Percentiles rank a stretch among this genome's conserved stretches.
These are phyloP conservation scores for Loris lydekkerianus DNA, from an alignment of 2,797 vertebrate species.

Conservation along the genomic window DNA sequence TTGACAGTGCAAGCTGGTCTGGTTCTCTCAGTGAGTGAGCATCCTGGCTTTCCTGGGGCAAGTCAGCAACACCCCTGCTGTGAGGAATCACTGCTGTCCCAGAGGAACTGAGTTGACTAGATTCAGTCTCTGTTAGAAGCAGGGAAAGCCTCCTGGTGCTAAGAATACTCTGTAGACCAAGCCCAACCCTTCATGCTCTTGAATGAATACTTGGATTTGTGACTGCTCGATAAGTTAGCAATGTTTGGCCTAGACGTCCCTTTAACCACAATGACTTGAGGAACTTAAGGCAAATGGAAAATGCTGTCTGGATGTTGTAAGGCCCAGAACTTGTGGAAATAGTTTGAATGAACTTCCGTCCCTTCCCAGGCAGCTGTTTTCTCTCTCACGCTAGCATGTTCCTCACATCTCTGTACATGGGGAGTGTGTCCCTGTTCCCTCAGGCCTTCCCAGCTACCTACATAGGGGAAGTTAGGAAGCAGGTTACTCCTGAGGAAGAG, in stretches of 20 bases:
- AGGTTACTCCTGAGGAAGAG: constrained; percentile 58
- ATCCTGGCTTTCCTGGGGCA: neutral
- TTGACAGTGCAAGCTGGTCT: too few species aligned
- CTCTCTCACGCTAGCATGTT: neutral
- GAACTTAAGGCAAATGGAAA: constrained; percentile 52
- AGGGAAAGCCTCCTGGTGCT: neutral
- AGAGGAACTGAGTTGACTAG: neutral
- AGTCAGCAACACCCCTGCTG: neutral
- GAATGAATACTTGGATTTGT: neutral
- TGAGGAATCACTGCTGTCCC: neutral
- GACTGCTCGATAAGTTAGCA: neutral
- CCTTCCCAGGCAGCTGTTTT: constrained; percentile 52
- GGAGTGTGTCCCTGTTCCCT: neutral
- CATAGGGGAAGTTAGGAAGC: neutral
- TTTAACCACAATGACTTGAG: constrained; percentile 2
- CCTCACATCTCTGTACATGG: neutral
- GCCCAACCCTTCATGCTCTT: neutral
- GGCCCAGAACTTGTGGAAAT: constrained; percentile 67
- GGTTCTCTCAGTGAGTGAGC: neutral
- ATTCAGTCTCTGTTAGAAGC: neutral
- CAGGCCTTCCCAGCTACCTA: neutral
- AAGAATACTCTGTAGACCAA: neutral
- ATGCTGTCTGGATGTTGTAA: constrained; percentile 39
- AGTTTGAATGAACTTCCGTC: neutral
- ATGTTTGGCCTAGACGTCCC: neutral